Evolutionary conservation across 2,113 vertebrate genomes (phyloP).

Genomic region (Xyliphius kryptos): DNA sequence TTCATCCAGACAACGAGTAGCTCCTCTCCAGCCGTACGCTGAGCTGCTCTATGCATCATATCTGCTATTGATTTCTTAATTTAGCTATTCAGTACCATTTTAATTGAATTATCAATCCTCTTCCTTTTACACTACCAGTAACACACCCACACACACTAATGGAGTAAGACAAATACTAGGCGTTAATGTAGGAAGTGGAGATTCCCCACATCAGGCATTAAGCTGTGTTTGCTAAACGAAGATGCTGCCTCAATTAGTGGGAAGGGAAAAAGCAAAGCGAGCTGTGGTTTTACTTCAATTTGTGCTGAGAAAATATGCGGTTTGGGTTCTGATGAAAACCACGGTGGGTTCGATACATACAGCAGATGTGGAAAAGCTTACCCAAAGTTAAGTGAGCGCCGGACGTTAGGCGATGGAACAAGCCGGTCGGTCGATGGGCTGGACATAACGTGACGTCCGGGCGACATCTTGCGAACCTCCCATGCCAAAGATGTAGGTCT

Average conservation of each 20-base stretch:
- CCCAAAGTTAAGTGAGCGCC: slow-evolving; percentile 88
- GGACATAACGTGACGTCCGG: slow-evolving; percentile 90
- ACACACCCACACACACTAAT: slow-evolving; percentile 35
- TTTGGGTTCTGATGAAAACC: not conserved
- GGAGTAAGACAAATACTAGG: slow-evolving; percentile 26
- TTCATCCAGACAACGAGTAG: slow-evolving; percentile 42
- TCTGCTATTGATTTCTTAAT: slow-evolving; percentile 45
- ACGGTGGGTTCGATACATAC: not conserved
- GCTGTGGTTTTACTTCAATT: slow-evolving; percentile 4
- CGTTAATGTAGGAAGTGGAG: slow-evolving; percentile 37
- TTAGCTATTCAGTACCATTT: slow-evolving; percentile 38
- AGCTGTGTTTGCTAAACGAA: slow-evolving; percentile 25
- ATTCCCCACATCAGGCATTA: slow-evolving; percentile 32
- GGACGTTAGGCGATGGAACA: slow-evolving; percentile 76
- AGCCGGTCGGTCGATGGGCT: slow-evolving; percentile 88
- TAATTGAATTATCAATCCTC: slow-evolving; percentile 45
- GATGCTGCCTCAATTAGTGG: slow-evolving; percentile 26
- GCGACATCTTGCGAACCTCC: slow-evolving; percentile 99
- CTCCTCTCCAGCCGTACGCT: slow-evolving; percentile 40
- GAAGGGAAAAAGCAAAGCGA: slow-evolving; percentile 8
- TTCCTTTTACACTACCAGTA: slow-evolving; percentile 40
- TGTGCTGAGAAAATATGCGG: not conserved
- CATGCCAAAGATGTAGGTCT: slow-evolving; percentile 95
- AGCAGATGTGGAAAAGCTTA: slow-evolving; percentile 47
- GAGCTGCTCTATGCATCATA: slow-evolving; percentile 38